Evolutionary conservation across 2,113 vertebrate species (phyloP).

Genomic region (Emydocephalus ijimae): DNA sequence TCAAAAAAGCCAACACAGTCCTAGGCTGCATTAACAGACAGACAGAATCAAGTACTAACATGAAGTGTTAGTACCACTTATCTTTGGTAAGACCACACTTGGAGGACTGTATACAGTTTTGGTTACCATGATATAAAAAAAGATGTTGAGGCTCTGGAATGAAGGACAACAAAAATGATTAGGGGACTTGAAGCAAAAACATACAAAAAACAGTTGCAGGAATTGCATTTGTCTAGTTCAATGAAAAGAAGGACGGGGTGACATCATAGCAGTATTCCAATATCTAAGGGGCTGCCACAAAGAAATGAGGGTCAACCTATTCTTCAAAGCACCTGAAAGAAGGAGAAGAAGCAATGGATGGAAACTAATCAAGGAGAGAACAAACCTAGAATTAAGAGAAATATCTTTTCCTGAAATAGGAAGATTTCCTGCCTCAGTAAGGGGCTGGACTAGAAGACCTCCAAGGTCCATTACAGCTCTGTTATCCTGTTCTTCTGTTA

Average conservation of each 20-base stretch:
- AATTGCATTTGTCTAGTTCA: not conserved
- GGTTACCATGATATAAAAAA: not conserved
- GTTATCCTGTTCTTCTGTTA: not conserved
- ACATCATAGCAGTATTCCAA: not conserved
- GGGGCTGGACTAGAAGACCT: not conserved
- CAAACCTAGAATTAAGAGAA: not conserved
- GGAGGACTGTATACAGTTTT: not conserved
- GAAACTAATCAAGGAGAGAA: not conserved
- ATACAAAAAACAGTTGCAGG: not conserved
- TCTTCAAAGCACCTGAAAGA: not conserved
- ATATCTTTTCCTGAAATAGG: not conserved
- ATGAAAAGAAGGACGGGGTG: not conserved
- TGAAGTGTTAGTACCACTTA: not conserved
- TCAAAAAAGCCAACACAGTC: not conserved
- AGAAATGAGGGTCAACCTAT: not conserved
- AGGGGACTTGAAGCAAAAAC: not conserved
- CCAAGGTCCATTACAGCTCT: not conserved
- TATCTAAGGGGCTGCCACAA: not conserved
- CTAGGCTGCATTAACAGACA: not conserved
- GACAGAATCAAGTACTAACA: not conserved
- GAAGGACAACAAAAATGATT: not conserved
- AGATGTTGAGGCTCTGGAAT: not conserved
- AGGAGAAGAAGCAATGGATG: not conserved
- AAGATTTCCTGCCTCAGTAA: not conserved
- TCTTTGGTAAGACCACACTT: not conserved